Evolutionary conservation across 2,797 vertebrate species (phyloP).

Genomic region (Lemur catta): DNA sequence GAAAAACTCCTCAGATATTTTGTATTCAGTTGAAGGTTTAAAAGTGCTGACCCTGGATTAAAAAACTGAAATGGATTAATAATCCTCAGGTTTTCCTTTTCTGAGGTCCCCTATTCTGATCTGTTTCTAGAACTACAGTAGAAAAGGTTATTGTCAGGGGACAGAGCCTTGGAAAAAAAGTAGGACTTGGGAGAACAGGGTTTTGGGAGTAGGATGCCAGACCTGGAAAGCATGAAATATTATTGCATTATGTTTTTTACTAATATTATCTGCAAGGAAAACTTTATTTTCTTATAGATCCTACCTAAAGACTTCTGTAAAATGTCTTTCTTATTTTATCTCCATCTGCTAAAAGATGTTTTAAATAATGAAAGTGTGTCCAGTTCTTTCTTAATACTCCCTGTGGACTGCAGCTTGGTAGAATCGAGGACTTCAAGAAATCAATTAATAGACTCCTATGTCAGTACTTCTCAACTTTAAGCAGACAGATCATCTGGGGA

Average conservation of each 20-base stretch:
- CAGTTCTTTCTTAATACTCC: neutral
- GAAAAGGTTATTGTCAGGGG: neutral
- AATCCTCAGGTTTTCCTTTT: neutral
- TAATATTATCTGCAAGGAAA: neutral
- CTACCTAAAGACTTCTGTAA: neutral
- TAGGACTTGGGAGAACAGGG: neutral
- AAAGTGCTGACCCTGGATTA: neutral
- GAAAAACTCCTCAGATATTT: neutral
- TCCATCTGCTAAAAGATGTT: neutral
- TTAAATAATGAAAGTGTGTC: neutral
- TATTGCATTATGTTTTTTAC: neutral
- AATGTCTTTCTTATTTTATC: slow-evolving; percentile 8
- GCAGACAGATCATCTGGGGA: neutral
- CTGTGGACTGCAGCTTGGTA: neutral
- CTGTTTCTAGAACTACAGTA: slow-evolving; percentile 1
- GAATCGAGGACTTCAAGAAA: neutral
- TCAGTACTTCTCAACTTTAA: neutral
- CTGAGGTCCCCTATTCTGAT: neutral
- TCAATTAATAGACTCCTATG: neutral
- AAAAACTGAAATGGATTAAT: slow-evolving; percentile 16
- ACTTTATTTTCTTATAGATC: neutral
- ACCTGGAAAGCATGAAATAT: neutral
- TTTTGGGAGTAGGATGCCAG: neutral
- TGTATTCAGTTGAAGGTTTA: neutral
- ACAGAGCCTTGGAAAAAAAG: neutral